Conservation (phyloP, 2,797 vertebrate species). For the Pygocentrus nattereri region DNA sequence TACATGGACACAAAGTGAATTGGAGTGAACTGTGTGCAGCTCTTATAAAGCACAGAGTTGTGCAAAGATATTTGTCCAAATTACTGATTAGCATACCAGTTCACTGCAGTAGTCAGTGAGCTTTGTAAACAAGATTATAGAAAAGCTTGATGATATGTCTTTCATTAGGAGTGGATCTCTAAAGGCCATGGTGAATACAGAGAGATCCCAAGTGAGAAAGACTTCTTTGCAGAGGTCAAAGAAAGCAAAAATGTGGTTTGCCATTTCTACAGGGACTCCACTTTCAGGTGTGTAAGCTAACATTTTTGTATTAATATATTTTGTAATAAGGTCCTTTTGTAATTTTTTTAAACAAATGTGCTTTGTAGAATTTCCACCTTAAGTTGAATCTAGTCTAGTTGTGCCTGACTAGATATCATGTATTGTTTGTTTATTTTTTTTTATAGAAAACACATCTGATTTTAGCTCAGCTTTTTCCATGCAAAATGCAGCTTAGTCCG, state of each 20-base stretch:
- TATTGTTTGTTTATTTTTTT: neutral
- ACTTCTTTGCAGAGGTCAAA: slow-evolving; percentile 96
- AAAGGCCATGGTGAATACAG: slow-evolving; percentile 97
- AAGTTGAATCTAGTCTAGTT: neutral
- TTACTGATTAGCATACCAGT: neutral
- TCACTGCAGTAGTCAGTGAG: neutral
- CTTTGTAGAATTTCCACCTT: neutral
- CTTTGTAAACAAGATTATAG: neutral
- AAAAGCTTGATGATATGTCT: slow-evolving; percentile 18
- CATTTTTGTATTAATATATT: neutral
- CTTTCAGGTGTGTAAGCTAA: slow-evolving; percentile 84
- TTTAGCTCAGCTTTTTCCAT: neutral
- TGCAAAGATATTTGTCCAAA: no score
- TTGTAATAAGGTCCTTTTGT: neutral
- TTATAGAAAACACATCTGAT: neutral
- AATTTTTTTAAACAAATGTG: no score
- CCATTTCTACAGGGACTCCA: slow-evolving; percentile 95
- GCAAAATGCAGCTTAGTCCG: neutral
- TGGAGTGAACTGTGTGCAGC: neutral
- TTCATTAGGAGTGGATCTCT: slow-evolving; percentile 91
- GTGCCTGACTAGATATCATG: no score
- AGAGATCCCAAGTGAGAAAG: slow-evolving; percentile 95
- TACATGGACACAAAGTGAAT: neutral
- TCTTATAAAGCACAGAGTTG: neutral
- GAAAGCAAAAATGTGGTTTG: slow-evolving; percentile 97